Evolutionary conservation across 2,113 vertebrate genomes (phyloP).

Genomic region (Silurus glanis): DNA sequence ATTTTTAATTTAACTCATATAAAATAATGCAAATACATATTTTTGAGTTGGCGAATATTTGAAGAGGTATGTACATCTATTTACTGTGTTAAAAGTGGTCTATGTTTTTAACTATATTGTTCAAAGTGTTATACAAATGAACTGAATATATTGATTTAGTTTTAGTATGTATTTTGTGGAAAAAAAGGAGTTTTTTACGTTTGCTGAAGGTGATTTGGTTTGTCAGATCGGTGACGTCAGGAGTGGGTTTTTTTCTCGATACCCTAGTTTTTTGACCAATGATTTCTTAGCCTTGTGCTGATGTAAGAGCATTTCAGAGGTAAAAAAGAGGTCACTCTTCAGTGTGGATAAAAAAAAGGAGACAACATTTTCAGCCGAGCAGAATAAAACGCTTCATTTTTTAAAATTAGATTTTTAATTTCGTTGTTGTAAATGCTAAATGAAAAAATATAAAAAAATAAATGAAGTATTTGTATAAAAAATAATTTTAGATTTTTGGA

Average conservation of each 20-base stretch:
- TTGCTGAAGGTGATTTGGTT: neutral
- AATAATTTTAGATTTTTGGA: neutral
- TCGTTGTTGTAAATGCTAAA: neutral
- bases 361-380: slow-evolving; percentile 47
- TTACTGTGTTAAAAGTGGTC: neutral
- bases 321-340: slow-evolving; percentile 75
- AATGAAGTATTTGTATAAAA: neutral
- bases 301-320: slow-evolving; percentile 70
- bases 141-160: neutral
- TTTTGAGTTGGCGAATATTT: neutral
- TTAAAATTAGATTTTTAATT: neutral
- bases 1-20: neutral
- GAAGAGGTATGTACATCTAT: neutral
- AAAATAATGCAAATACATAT: neutral
- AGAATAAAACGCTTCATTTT: neutral
- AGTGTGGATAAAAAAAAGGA: slow-evolving; percentile 50
- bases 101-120: neutral
- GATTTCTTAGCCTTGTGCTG: slow-evolving; percentile 54
- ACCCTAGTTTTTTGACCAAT: slow-evolving; percentile 66
- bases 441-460: neutral
- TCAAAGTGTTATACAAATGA: neutral
- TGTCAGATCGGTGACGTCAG: neutral
- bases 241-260: slow-evolving; percentile 51
- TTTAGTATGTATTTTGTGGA: neutral
- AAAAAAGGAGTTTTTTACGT: neutral